Evolutionary conservation across 2,888 invertebrate genomes (phyloP).

Genomic region (Tetragonisca angustula): DNA sequence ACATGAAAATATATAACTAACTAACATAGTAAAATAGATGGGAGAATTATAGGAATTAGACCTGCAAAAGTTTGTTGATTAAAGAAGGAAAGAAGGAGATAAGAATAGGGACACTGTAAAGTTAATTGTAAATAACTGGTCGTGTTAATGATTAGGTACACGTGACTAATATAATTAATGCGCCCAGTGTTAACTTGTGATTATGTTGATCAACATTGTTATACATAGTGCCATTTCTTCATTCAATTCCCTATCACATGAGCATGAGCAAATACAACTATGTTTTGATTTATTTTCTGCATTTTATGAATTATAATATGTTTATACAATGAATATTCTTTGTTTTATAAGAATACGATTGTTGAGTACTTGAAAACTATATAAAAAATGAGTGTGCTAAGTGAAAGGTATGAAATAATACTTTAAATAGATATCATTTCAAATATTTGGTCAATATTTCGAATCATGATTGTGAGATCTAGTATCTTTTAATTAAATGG

Average conservation of each 20-base stretch:
- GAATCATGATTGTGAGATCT: slow-evolving; percentile 26
- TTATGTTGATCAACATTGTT: slow-evolving; percentile 61
- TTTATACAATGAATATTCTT: slow-evolving; percentile 62
- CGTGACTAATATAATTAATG: slow-evolving; percentile 69
- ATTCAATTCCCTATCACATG: slow-evolving; percentile 76
- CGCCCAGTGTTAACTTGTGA: slow-evolving; percentile 60
- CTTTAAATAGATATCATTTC: slow-evolving; percentile 47
- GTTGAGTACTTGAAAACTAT: slow-evolving; percentile 51
- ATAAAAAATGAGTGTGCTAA: slow-evolving; percentile 45
- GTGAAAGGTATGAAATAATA: slow-evolving; percentile 52
- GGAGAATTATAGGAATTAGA: slow-evolving; percentile 50
- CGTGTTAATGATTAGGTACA: slow-evolving; percentile 51
- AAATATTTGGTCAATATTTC: slow-evolving; percentile 51
- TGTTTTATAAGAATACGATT: slow-evolving; percentile 45
- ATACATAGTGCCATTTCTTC: slow-evolving; percentile 67
- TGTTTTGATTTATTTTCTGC: slow-evolving; percentile 67
- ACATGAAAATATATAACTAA: slow-evolving; percentile 60
- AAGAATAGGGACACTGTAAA: slow-evolving; percentile 26
- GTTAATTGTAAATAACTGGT: slow-evolving; percentile 48
- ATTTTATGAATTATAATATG: slow-evolving; percentile 61
- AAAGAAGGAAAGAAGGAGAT: slow-evolving; percentile 7
- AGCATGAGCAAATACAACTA: slow-evolving; percentile 75
- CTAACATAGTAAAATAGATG: slow-evolving; percentile 37
- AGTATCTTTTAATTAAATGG: slow-evolving; percentile 22
- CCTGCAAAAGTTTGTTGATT: slow-evolving; percentile 41